A percentile compares a stretch with the other conserved stretches of the same genome.
Evolutionary conservation across 2,888 invertebrate genomes (phyloP).

Genomic region (Synanthedon andrenaeformis): DNA sequence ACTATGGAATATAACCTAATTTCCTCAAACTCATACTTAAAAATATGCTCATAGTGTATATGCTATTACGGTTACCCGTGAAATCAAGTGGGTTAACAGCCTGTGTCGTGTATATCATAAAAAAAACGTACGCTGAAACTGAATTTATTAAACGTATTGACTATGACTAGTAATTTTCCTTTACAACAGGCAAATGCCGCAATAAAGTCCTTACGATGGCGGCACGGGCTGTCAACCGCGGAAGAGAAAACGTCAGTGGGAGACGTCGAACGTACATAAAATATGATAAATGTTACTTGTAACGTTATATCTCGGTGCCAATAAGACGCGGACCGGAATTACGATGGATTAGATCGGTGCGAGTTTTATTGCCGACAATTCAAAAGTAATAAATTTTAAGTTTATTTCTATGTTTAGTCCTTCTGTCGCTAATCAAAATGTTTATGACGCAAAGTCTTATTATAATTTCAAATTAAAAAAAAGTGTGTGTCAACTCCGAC

Average conservation of each 20-base stretch:
- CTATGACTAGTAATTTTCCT: background rate
- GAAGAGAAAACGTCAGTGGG: conserved; percentile 56
- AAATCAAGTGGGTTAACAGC: too few species aligned
- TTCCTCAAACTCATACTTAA: too few species aligned
- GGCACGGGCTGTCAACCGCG: conserved; percentile 48
- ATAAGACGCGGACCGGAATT: conserved; percentile 13
- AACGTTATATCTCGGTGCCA: conserved; percentile 22
- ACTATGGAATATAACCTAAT: too few species aligned
- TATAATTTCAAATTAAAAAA: too few species aligned
- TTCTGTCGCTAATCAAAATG: too few species aligned
- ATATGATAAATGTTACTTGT: conserved; percentile 64
- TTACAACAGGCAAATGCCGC: conserved; percentile 9
- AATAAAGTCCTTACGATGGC: conserved; percentile 49
- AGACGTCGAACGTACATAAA: conserved; percentile 53
- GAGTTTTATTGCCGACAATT: too few species aligned
- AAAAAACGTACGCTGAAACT: background rate
- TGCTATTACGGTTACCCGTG: too few species aligned
- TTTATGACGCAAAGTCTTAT: too few species aligned
- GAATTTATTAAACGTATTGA: background rate
- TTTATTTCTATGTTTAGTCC: too few species aligned
- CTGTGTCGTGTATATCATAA: background rate
- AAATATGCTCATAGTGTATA: too few species aligned
- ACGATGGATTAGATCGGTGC: conserved; percentile 18
- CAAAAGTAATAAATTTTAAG: too few species aligned
- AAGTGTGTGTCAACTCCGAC: too few species aligned